Evolutionary conservation across 2,888 invertebrate genomes (phyloP).

Genomic region (Noctua janthina): DNA sequence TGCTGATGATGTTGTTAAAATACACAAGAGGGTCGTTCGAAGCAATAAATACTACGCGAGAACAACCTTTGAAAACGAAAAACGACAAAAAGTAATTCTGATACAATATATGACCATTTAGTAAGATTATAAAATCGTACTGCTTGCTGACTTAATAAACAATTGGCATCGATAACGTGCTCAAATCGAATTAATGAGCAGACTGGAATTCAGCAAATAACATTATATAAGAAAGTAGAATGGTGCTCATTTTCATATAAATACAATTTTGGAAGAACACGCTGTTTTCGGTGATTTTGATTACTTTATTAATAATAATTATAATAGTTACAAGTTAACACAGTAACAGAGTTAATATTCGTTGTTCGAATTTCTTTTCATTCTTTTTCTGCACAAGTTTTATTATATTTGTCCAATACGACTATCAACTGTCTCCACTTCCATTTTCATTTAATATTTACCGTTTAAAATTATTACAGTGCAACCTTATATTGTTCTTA

Average conservation of each 20-base stretch:
- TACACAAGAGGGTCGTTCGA: constrained; percentile 28
- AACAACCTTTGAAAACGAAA: constrained; percentile 37
- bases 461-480: background rate
- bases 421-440: background rate
- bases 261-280: background rate
- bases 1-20: constrained; percentile 37
- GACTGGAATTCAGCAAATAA: constrained; percentile 43
- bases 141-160: constrained; percentile 61
- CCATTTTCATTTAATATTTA: background rate
- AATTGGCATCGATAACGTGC: constrained; percentile 54
- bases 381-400: background rate
- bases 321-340: too few relatives aligned
- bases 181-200: constrained; percentile 63
- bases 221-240: constrained; percentile 50
- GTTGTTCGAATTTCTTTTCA: too few relatives aligned
- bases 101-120: constrained; percentile 46
- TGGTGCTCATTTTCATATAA: background rate
- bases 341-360: too few relatives aligned
- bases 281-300: background rate
- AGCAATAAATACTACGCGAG: constrained; percentile 28
- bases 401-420: background rate
- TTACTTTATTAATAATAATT: background rate
- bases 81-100: constrained; percentile 40
- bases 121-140: constrained; percentile 60
- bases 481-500: background rate